Conservation (phyloP, 2,113 vertebrate species). For the Stictonetta naevosa region DNA sequence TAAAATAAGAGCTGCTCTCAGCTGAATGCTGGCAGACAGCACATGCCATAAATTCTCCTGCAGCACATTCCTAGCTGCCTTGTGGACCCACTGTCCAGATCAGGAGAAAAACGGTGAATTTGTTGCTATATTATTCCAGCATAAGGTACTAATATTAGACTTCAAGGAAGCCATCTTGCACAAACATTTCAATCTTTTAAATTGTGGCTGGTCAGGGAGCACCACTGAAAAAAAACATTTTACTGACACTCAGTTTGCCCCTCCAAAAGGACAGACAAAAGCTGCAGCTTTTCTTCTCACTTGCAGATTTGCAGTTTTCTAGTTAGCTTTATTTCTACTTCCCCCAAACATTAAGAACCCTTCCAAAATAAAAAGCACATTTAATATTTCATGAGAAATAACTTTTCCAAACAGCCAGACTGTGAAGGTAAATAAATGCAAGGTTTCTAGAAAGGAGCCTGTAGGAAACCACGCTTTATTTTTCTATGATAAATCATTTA, state of each 20-base stretch:
- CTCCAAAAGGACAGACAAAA: background rate
- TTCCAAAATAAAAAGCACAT: background rate
- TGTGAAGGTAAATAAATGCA: constrained; percentile 6
- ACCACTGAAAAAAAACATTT: background rate
- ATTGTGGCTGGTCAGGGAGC: background rate
- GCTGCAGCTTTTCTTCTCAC: background rate
- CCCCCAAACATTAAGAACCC: background rate
- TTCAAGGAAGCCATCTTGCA: background rate
- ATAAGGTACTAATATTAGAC: background rate
- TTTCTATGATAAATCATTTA: constrained; percentile 31
- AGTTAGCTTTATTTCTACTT: background rate
- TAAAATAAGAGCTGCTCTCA: background rate
- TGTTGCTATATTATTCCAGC: background rate
- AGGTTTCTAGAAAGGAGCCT: background rate
- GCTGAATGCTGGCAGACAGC: background rate
- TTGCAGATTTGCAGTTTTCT: background rate
- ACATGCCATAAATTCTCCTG: background rate
- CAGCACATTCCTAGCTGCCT: background rate
- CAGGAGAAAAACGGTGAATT: background rate
- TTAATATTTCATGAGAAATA: background rate
- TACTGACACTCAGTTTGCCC: background rate
- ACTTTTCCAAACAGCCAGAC: background rate
- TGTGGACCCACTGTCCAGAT: accelerated
- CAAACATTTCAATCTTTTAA: accelerated
- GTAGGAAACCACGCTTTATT: background rate